Conservation (phyloP, 2,888 invertebrate genomes). For the Athetis lepigone region DNA sequence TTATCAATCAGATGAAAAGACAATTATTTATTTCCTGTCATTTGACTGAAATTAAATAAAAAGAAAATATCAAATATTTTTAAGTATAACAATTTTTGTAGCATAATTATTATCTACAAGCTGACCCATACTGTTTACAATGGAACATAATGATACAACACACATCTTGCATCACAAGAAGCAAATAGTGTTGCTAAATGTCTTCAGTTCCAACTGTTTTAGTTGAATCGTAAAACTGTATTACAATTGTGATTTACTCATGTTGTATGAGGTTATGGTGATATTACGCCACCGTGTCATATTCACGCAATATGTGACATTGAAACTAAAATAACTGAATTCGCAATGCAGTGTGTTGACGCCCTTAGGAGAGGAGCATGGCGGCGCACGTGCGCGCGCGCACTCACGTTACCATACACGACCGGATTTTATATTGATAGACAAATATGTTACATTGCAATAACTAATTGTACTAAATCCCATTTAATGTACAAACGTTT, state of each 20-base stretch:
- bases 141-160: background rate
- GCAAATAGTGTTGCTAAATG: constrained; percentile 9
- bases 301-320: constrained; percentile 50
- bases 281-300: constrained; percentile 41
- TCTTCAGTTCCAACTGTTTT: constrained; percentile 22
- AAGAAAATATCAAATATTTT: background rate
- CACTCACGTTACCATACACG: constrained; percentile 71
- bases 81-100: too few relatives aligned
- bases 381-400: constrained; percentile 68
- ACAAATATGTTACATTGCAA: constrained; percentile 58
- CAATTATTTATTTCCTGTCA: too few relatives aligned
- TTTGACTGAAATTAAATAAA: background rate
- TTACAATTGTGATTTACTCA: constrained; percentile 31
- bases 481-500: constrained; percentile 36
- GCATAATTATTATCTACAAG: background rate
- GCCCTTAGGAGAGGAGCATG: constrained; percentile 69
- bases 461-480: constrained; percentile 56
- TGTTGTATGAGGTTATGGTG: constrained; percentile 61
- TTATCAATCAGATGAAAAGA: background rate
- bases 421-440: constrained; percentile 65
- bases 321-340: constrained; percentile 63
- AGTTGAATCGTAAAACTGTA: constrained; percentile 25
- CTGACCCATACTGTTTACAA: constrained; percentile 7
- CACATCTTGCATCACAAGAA: constrained; percentile 6
- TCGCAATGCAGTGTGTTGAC: constrained; percentile 61